Conservation (phyloP, 2,888 invertebrate genomes). For the Kryphioiulus occultus region DNA sequence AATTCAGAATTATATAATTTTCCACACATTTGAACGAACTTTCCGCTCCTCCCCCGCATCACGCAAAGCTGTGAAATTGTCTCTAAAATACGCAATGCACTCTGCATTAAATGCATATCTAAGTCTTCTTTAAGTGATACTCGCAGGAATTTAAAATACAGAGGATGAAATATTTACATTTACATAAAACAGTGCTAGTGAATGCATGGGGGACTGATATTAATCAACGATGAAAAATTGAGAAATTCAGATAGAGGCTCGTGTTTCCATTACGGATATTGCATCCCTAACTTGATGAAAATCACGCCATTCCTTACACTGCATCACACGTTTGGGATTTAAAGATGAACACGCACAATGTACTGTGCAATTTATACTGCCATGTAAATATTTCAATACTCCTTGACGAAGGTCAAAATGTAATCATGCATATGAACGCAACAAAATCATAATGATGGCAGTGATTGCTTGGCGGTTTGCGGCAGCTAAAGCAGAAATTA, state of each 20-base stretch:
- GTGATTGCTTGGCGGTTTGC: no score
- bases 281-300: conserved; percentile 40
- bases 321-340: not conserved
- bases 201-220: conserved; percentile 20
- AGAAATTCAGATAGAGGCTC: conserved; percentile 27
- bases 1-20: no score
- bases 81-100: conserved; percentile 10
- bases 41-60: not conserved
- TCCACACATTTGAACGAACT: not conserved
- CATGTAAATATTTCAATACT: not conserved
- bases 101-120: conserved; percentile 30
- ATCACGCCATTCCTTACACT: conserved; percentile 21
- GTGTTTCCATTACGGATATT: conserved; percentile 36
- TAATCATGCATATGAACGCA: not conserved
- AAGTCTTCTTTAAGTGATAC: conserved; percentile 20
- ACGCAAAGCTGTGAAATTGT: not conserved
- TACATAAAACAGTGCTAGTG: conserved; percentile 15
- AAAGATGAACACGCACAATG: not conserved
- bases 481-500: no score
- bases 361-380: not conserved
- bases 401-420: no score
- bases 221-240: conserved; percentile 39
- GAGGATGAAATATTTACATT: conserved; percentile 5
- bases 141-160: conserved; percentile 22
- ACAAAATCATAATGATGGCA: no score